These are phyloP conservation scores for Neoascia interrupta DNA, from an alignment of 2,888 invertebrate species.

Conservation along the genomic window DNA sequence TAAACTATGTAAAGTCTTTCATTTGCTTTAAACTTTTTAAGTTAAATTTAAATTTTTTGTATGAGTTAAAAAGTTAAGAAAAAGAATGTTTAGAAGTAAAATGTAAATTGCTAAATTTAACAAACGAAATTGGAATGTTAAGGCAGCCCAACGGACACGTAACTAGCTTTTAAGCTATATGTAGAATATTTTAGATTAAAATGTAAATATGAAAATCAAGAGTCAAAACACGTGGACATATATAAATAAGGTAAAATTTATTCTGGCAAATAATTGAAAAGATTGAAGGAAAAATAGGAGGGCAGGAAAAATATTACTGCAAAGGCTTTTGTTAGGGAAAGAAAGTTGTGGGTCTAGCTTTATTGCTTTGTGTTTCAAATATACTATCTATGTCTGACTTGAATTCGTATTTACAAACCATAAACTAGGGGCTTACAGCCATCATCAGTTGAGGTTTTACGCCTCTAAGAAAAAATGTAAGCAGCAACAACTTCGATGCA, in stretches of 20 bases:
- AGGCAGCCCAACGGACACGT: slow-evolving; percentile 68
- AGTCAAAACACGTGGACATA: slow-evolving; percentile 5
- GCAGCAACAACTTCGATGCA: too few species aligned
- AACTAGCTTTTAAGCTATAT: slow-evolving; percentile 8
- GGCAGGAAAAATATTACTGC: too few species aligned
- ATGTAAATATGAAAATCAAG: neutral
- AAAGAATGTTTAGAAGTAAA: slow-evolving; percentile 44
- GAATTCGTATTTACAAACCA: too few species aligned
- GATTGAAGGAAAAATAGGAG: neutral
- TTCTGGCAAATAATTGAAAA: neutral
- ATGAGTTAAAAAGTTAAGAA: too few species aligned
- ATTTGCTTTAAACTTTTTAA: slow-evolving; percentile 1
- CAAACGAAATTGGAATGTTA: slow-evolving; percentile 48
- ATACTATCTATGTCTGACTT: too few species aligned
- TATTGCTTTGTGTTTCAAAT: too few species aligned
- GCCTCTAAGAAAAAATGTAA: too few species aligned
- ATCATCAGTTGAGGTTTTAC: too few species aligned
- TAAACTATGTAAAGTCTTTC: slow-evolving; percentile 58
- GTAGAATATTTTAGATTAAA: neutral
- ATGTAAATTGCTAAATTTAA: slow-evolving; percentile 61
- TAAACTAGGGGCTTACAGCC: too few species aligned
- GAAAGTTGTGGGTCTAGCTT: too few species aligned
- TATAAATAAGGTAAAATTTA: neutral
- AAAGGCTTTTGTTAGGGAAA: too few species aligned
- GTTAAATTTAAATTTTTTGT: neutral